A percentile compares a stretch with the other conserved stretches of the same genome.
Conservation (phyloP, 2,888 invertebrate genomes). For the Apotomis capreana region DNA sequence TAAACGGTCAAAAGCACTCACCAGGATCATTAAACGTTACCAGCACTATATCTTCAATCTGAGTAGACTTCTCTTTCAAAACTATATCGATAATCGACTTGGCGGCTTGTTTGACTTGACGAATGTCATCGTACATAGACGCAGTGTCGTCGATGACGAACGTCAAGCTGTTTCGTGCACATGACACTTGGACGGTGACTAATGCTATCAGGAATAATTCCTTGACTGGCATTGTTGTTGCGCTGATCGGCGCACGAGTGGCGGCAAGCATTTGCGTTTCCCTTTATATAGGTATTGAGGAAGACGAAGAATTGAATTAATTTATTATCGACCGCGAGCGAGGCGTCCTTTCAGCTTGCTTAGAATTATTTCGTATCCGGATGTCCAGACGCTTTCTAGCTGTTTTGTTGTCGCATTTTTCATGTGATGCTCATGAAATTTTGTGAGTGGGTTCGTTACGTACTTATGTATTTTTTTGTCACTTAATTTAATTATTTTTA, state of each 20-base stretch:
- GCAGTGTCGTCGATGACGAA: constrained; percentile 55
- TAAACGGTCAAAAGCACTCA: constrained; percentile 41
- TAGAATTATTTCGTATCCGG: no score
- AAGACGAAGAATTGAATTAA: not conserved
- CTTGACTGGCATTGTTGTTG: not conserved
- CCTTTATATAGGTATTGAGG: not conserved
- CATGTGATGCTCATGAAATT: no score
- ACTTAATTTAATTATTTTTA: no score
- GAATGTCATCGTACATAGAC: constrained; percentile 52
- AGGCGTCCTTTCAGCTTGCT: no score
- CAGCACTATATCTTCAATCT: constrained; percentile 53
- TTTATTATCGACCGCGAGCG: not conserved
- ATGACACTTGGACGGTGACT: not conserved
- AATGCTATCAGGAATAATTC: not conserved
- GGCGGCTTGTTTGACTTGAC: constrained; percentile 46
- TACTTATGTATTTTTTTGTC: no score
- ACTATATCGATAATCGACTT: constrained; percentile 50
- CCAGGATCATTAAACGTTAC: constrained; percentile 59
- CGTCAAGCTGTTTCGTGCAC: constrained; percentile 40
- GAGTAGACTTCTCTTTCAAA: constrained; percentile 46
- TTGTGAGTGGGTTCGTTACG: no score
- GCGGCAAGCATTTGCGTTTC: not conserved
- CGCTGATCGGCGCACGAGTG: not conserved
- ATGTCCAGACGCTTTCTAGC: no score
- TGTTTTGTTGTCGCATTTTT: no score